Evolutionary conservation across 2,797 vertebrate genomes (phyloP), one percentile per base, ranked within the genome.

Genomic region (Lepilemur septentrionalis): DNA sequence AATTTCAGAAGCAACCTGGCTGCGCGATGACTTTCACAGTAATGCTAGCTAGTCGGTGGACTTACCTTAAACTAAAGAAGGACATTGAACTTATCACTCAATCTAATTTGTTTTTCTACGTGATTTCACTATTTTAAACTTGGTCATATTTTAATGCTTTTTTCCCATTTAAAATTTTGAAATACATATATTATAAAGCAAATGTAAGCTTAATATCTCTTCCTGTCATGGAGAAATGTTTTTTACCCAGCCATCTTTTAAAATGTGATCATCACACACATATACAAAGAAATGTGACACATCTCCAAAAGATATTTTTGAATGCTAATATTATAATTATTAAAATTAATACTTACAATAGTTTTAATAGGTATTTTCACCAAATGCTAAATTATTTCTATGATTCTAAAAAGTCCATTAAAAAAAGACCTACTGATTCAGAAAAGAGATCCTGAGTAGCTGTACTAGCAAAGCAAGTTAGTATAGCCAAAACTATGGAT

Each of bases 1-100:
- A 96, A 96, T 98, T 97, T 92, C 97, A 96, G 97, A 96, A 96
- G 90, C 89, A 97, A 84, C 59, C 97, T 97, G 96, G 93, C 86
- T 95, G 70, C 81, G 38, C 93, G 97, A 63, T 65, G 93, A 95
- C 89, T 98, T 97, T 82, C 97, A 98, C 94, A 94, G 57, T 69
- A 94, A 69, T 93, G 94, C 76, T 70, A 95, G 70, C 79, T 73
- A 97, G 92, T 93, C 82, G 67, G 96, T 94, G 50, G 61, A 80
- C 72, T 82, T 52, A 97, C 95, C 84, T 79, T 96, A 96, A 97
- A 95, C 94, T 35, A 0, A 72, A 43, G 89, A 81, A 96, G 96
- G 95, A 96, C 89, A 72, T 52, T 94, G 90, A 96, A 96, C 96
- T 95, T 93, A 43, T 38, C 94, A 89, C 41, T 96, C 80, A 90